phyloP scores from a whole-genome alignment of 2,113 vertebrate genomes.

The Microcebus griseorufus region DNA sequence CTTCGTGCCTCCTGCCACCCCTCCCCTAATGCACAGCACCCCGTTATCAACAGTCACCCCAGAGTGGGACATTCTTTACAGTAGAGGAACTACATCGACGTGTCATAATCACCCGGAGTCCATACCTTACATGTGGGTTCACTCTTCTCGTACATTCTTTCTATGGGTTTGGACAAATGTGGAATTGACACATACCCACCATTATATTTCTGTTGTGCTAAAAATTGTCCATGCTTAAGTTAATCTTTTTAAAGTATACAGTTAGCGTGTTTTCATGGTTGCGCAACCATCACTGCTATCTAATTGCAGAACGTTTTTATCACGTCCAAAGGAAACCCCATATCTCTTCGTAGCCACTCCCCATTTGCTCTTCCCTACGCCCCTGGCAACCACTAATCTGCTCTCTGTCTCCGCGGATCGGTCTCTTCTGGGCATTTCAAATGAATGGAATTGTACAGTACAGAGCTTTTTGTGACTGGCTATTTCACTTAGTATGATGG shows the following conservation, averaged over 20 bases:
- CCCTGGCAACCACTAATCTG: background rate
- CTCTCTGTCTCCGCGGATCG: background rate
- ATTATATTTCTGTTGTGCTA: background rate
- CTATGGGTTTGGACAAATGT: background rate
- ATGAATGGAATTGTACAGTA: background rate
- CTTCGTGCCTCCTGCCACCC: no score
- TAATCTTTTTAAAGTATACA: background rate
- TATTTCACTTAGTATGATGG: background rate
- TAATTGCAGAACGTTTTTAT: background rate
- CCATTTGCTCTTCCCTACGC: background rate
- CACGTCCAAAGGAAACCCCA: background rate
- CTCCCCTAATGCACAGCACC: background rate
- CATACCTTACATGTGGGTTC: background rate
- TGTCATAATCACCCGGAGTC: rapidly evolving
- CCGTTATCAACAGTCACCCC: background rate
- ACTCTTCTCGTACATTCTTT: background rate
- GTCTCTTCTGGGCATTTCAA: background rate
- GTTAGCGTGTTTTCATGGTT: background rate
- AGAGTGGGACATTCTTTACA: background rate
- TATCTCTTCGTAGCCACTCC: background rate
- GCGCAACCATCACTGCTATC: background rate
- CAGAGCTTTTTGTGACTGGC: background rate
- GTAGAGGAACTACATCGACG: rapidly evolving
- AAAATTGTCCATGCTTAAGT: background rate
- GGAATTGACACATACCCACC: background rate